Percentiles rank a stretch among this genome's conserved stretches.
These are phyloP conservation scores for Rhyacichthys aspro DNA, from an alignment of 2,797 vertebrate species.

Conservation along the genomic window DNA sequence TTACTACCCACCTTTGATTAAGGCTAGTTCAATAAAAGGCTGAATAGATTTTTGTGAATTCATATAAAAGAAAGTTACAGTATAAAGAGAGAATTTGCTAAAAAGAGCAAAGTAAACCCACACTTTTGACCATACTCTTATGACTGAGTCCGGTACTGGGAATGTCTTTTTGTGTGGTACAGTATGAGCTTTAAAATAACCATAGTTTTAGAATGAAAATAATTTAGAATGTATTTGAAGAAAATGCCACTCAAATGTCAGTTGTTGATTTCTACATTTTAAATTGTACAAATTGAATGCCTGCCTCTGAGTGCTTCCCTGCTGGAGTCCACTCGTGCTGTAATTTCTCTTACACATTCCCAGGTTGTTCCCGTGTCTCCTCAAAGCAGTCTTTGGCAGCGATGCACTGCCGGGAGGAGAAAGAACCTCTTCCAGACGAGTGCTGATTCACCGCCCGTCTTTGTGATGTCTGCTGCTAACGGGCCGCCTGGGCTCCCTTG, in stretches of 20 bases:
- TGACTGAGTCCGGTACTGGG: no score
- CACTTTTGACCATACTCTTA: no score
- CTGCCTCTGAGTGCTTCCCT: conserved; percentile 1
- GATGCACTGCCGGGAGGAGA: conserved; percentile 19
- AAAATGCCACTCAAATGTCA: background rate
- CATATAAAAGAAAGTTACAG: no score
- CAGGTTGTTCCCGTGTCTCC: conserved; percentile 16
- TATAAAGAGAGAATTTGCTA: no score
- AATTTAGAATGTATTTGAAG: no score
- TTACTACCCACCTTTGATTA: no score
- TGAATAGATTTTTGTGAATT: no score
- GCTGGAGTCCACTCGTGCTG: conserved; percentile 9
- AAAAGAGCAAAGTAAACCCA: no score
- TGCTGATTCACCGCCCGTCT: conserved; percentile 28
- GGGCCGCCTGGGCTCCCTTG: conserved; percentile 27
- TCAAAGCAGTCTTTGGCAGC: conserved; percentile 13
- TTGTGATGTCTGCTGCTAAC: conserved; percentile 42
- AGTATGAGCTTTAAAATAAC: no score
- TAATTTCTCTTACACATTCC: conserved; percentile 16
- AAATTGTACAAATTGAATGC: background rate
- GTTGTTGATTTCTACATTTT: conserved; percentile 3
- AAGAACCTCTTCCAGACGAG: conserved; percentile 36
- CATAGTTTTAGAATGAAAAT: no score
- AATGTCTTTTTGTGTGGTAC: no score
- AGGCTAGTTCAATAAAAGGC: no score